phyloP scores from a whole-genome alignment of 2,888 invertebrate genomes.

The Elegia similella region DNA sequence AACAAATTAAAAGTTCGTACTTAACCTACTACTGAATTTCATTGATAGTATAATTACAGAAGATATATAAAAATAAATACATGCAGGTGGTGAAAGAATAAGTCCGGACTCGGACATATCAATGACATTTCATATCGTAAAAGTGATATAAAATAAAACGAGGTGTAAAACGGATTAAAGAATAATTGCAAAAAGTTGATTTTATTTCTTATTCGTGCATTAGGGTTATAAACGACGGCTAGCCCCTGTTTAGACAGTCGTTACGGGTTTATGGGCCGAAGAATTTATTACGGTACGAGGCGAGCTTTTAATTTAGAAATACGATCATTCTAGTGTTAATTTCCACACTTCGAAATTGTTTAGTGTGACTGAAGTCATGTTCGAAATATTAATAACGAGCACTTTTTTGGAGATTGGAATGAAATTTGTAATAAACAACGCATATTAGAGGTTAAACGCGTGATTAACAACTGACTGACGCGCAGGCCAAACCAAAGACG shows the following conservation, averaged over 20 bases:
- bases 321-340: constrained; percentile 70
- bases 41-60: no score
- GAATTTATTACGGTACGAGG: constrained; percentile 68
- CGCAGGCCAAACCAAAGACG: constrained; percentile 32
- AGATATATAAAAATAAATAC: no score
- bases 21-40: no score
- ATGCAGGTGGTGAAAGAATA: no score
- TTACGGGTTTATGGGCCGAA: constrained; percentile 70
- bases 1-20: no score
- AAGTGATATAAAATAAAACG: constrained; percentile 26
- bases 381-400: not conserved
- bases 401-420: constrained; percentile 1
- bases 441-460: constrained; percentile 21
- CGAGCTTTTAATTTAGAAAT: constrained; percentile 72
- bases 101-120: not conserved
- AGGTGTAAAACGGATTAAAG: constrained; percentile 45
- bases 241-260: constrained; percentile 77
- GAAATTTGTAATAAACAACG: constrained; percentile 15
- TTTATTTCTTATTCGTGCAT: constrained; percentile 58
- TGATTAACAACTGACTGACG: constrained; percentile 31
- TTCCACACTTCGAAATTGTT: constrained; percentile 50
- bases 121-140: constrained; percentile 1
- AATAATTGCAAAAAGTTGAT: constrained; percentile 41
- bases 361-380: constrained; percentile 20
- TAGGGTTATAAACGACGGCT: constrained; percentile 67